These are phyloP conservation scores for Listronotus oregonensis DNA, from an alignment of 1,140 invertebrate species.

Conservation along the genomic window DNA sequence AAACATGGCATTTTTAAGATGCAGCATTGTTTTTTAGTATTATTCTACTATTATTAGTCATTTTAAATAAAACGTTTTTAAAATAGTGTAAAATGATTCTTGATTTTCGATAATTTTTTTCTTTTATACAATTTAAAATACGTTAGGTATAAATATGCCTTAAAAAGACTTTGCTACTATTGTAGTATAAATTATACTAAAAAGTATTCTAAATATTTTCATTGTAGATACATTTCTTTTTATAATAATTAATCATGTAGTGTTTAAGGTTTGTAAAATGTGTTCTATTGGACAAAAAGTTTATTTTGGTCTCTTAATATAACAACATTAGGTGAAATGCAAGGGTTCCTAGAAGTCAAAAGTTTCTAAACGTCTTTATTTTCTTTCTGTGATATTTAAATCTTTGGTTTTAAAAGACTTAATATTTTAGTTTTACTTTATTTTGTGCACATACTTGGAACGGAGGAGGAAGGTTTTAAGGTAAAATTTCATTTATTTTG, in stretches of 20 bases:
- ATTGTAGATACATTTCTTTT: neutral
- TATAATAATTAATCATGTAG: neutral
- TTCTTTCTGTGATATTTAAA: constrained; percentile 41
- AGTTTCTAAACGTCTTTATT: constrained; percentile 39
- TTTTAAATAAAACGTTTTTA: too few species aligned
- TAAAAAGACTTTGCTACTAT: too few species aligned
- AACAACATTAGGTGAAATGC: constrained; percentile 35
- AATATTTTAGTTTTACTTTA: constrained; percentile 29
- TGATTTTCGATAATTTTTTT: too few species aligned
- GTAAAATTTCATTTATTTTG: constrained; percentile 1
- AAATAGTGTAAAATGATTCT: too few species aligned
- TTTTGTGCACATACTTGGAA: too few species aligned
- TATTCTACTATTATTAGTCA: too few species aligned
- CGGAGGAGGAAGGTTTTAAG: neutral
- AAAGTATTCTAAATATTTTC: too few species aligned
- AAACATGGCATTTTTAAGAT: too few species aligned
- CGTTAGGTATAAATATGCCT: too few species aligned
- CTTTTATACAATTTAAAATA: too few species aligned
- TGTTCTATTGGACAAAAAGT: neutral
- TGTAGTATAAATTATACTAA: too few species aligned
- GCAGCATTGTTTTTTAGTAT: too few species aligned
- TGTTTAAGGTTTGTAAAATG: neutral
- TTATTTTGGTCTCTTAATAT: constrained; percentile 13
- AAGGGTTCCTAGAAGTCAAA: constrained; percentile 42
- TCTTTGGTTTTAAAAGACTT: constrained; percentile 25